Base-by-base conservation (phyloP, 1,140 invertebrate genomes). In the Bombus cullumanus region DNA sequence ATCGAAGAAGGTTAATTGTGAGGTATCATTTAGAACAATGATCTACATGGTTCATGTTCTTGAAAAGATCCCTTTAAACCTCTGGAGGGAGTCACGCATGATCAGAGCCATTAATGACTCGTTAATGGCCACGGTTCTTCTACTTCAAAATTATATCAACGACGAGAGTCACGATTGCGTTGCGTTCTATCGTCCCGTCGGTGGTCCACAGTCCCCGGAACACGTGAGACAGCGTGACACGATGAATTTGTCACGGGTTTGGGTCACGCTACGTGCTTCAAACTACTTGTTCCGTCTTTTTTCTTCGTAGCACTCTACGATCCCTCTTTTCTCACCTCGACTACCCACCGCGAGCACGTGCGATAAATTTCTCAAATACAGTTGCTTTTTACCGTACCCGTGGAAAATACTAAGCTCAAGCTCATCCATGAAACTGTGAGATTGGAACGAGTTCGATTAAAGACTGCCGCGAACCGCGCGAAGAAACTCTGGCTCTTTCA, bases 231-330 rank as follows among this genome's bases (percentile, higher is more conserved):
- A 83, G 87, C 92, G 92, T 94, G 92, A 94, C 93, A 94, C 90
- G 92, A 94, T 93, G 92, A 89, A 94, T 95, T 95, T 94, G 93
- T 94, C 93, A 93, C 92, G 94, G 91, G 88, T 93, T 92, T 91
- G 88, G 91, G 87, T 93, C 91, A 92, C 93, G 91, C 84, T 86
- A 88, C 88, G 80, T 85, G 87, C 90, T 74, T 64, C 86, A 39
- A 31, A 73, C 85, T 85, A 89, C 79, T 87, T 73, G 75, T 57
- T 59, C 71, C 39, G 28, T 74, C 72, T 41, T 76, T 72, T 73
- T 82, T 37, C 18, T 31, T 4, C 59, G 9, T n/a, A 1, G 28
- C 34, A 15, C 15, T 2, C 25, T 68, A 41, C 37, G 6, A 34
- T 13, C 28, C 66, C 39, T 28, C n/a, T 59, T 64, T 47, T 72